phyloP scores from a whole-genome alignment of 2,797 vertebrate genomes.

The Aulostomus chinensis region DNA sequence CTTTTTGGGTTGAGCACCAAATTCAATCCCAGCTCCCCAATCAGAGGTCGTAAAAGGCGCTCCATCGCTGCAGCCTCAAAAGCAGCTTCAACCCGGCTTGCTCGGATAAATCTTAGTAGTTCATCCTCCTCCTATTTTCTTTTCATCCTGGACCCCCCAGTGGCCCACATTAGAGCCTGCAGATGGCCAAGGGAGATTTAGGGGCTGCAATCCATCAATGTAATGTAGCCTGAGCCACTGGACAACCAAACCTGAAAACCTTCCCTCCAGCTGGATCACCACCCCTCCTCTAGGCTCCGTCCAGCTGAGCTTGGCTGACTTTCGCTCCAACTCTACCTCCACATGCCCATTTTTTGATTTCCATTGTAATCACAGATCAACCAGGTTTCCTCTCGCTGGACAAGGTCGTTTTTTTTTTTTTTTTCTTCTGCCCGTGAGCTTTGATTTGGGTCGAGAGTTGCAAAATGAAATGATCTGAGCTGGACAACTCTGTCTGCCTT shows the following conservation, averaged over 20 bases:
- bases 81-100: conserved; percentile 50
- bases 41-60: conserved; percentile 70
- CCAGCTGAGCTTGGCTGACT: conserved; percentile 63
- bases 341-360: conserved; percentile 11
- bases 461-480: conserved; percentile 18
- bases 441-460: conserved; percentile 4
- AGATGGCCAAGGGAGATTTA: conserved; percentile 78
- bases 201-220: conserved; percentile 76
- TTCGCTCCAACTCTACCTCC: conserved; percentile 32
- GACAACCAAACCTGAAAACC: conserved; percentile 56
- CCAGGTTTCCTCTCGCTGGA: conserved; percentile 6
- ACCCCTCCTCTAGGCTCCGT: conserved; percentile 30
- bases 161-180: conserved; percentile 76
- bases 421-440: conserved; percentile 3
- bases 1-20: conserved; percentile 64
- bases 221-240: conserved; percentile 65
- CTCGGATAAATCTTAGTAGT: conserved; percentile 74
- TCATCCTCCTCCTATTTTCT: conserved; percentile 74
- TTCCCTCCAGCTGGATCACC: conserved; percentile 61
- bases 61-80: conserved; percentile 46
- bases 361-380: conserved; percentile 38
- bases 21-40: conserved; percentile 74
- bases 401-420: conserved; percentile 19
- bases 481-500: conserved; percentile 15
- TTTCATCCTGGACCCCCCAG: conserved; percentile 70